Evolutionary conservation across 2,888 invertebrate genomes (phyloP).

Genomic region (Nephrocerus scutellatus): DNA sequence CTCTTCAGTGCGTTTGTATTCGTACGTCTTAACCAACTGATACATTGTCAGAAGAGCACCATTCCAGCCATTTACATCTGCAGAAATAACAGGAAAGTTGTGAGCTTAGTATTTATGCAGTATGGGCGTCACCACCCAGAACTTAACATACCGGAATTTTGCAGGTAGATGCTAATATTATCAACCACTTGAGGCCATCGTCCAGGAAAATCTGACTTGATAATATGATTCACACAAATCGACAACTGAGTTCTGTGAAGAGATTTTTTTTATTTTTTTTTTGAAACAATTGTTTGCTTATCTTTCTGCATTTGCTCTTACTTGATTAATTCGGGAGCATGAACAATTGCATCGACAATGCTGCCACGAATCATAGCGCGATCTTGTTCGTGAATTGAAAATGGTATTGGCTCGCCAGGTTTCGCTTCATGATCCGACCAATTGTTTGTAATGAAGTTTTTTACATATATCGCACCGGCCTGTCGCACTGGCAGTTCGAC

Average conservation of each 20-base stretch:
- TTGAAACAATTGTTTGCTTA: background rate
- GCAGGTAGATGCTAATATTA: constrained; percentile 87
- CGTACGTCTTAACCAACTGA: constrained; percentile 88
- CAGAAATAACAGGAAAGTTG: background rate
- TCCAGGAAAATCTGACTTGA: constrained; percentile 92
- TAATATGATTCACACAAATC: constrained; percentile 86
- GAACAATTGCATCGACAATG: constrained; percentile 92
- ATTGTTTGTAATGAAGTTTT: constrained; percentile 81
- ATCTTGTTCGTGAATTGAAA: constrained; percentile 93
- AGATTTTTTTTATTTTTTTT: background rate
- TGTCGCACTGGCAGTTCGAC: constrained; percentile 88
- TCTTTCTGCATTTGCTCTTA: constrained; percentile 27
- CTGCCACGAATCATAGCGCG: constrained; percentile 84
- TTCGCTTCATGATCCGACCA: constrained; percentile 83
- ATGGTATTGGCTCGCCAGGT: constrained; percentile 66
- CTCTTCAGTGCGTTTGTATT: constrained; percentile 86
- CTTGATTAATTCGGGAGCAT: constrained; percentile 82
- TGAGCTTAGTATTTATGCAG: background rate
- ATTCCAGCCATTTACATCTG: constrained; percentile 75
- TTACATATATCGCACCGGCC: constrained; percentile 94
- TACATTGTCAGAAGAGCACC: constrained; percentile 87
- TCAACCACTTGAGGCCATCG: constrained; percentile 94
- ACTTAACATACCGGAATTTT: constrained; percentile 57
- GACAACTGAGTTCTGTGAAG: constrained; percentile 71
- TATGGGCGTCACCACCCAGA: background rate